Evolutionary conservation across 2,797 vertebrate genomes (phyloP).

Genomic region (Catharus ustulatus): DNA sequence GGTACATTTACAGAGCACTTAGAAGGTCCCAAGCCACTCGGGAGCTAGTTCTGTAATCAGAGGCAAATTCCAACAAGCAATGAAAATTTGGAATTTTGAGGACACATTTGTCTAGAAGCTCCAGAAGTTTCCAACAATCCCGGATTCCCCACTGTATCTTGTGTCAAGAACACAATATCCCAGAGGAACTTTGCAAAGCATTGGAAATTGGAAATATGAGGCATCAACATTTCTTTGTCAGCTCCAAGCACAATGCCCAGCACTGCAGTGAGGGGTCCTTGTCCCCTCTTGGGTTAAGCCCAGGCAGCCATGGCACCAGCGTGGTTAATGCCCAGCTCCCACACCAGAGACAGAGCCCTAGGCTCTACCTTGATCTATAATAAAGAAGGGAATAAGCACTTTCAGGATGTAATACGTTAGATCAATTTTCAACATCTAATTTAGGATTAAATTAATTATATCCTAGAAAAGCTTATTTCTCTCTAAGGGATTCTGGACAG

Average conservation of each 20-base stretch:
- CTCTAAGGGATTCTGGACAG: background rate
- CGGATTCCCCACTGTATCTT: background rate
- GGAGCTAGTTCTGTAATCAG: background rate
- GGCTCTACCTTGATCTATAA: background rate
- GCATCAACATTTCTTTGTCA: fast-evolving
- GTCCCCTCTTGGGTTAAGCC: background rate
- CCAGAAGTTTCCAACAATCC: background rate
- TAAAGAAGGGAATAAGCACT: constrained; percentile 10
- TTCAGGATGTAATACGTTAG: background rate
- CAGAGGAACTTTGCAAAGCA: background rate
- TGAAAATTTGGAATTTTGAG: background rate
- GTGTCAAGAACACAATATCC: background rate
- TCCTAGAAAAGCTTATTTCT: constrained; percentile 10
- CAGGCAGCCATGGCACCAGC: background rate
- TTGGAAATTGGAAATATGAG: no score
- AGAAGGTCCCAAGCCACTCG: background rate
- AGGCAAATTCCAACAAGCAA: background rate
- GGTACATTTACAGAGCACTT: background rate
- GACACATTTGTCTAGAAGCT: background rate
- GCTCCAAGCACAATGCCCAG: background rate
- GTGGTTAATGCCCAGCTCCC: background rate
- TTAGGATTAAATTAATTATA: constrained; percentile 50
- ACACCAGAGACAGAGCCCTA: background rate
- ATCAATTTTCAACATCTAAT: constrained; percentile 48
- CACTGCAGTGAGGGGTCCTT: background rate